Conservation (phyloP, 2,113 vertebrate species). For the Scomber japonicus region DNA sequence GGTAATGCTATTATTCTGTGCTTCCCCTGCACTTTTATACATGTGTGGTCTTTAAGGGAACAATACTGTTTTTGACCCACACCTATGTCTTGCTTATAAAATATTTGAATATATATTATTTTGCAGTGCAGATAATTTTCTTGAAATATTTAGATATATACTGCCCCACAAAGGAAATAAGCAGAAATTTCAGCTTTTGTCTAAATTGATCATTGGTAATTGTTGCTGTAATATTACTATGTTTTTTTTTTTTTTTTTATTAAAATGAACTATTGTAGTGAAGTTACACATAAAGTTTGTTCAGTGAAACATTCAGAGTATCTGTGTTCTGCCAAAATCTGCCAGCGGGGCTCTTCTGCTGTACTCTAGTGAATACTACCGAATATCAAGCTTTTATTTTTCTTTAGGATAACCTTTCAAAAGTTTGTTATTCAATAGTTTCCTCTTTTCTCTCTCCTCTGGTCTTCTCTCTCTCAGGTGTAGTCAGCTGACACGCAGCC, state of each 20-base stretch:
- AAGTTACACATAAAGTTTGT: neutral
- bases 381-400: neutral
- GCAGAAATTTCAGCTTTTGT: neutral
- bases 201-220: neutral
- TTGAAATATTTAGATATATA: neutral
- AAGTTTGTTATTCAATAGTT: neutral
- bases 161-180: slow-evolving; percentile 4
- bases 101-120: neutral
- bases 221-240: neutral
- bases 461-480: slow-evolving; percentile 48
- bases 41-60: neutral
- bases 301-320: neutral
- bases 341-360: neutral
- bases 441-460: slow-evolving; percentile 2
- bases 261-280: neutral
- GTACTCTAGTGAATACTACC: neutral
- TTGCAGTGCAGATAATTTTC: neutral
- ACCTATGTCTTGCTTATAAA: neutral
- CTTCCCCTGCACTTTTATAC: neutral
- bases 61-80: neutral
- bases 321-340: neutral
- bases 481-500: slow-evolving; percentile 47
- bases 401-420: neutral
- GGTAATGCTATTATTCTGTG: neutral
- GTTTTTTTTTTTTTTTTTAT: too few species aligned